Conservation (phyloP, 2,888 invertebrate genomes). For the Lacanobia wlatinum region DNA sequence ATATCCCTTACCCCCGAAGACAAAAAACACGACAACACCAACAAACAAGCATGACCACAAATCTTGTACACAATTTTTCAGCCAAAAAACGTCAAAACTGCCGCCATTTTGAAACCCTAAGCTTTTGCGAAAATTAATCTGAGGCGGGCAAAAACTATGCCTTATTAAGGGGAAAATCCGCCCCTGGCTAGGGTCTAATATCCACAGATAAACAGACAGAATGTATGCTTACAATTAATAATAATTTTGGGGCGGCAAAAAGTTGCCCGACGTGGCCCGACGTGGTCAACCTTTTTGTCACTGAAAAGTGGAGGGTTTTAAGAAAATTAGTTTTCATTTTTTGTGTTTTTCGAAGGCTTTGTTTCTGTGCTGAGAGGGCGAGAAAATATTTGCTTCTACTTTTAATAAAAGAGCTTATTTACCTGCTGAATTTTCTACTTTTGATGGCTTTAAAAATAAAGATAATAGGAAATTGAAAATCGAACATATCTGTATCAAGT, state of each 20-base stretch:
- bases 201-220: slow-evolving; percentile 85
- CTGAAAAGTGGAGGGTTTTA: slow-evolving; percentile 72
- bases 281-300: slow-evolving; percentile 67
- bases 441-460: neutral
- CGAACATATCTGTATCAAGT: neutral
- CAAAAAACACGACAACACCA: slow-evolving; percentile 35
- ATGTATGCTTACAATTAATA: slow-evolving; percentile 88
- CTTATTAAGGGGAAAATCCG: slow-evolving; percentile 83
- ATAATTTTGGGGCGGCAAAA: slow-evolving; percentile 87
- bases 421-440: neutral
- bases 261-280: slow-evolving; percentile 68
- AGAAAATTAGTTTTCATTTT: slow-evolving; percentile 78
- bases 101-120: slow-evolving; percentile 69
- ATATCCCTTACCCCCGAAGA: slow-evolving; percentile 17
- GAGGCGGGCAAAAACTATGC: slow-evolving; percentile 82
- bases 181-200: slow-evolving; percentile 78
- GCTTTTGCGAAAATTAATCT: slow-evolving; percentile 80
- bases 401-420: neutral
- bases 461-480: neutral
- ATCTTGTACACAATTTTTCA: slow-evolving; percentile 62
- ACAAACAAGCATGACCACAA: slow-evolving; percentile 51
- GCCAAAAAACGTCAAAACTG: slow-evolving; percentile 68
- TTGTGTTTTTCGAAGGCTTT: slow-evolving; percentile 8
- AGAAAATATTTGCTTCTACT: neutral
- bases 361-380: slow-evolving; percentile 24